Conservation (phyloP, 2,797 vertebrate species). For the Centroberyx gerrardi region DNA sequence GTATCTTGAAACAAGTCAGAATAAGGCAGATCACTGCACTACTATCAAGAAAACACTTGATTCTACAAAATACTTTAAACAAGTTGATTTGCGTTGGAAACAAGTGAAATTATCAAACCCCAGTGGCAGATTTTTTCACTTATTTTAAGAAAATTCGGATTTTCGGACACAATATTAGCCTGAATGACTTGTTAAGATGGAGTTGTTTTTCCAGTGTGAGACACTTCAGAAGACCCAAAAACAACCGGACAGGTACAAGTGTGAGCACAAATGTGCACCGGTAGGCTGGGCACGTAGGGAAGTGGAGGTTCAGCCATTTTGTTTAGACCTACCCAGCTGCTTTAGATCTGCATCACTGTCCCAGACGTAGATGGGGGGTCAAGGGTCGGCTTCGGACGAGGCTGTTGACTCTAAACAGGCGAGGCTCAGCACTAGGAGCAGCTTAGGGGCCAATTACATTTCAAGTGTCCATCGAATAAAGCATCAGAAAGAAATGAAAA, state of each 20-base stretch:
- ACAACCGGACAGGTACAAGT: too few relatives aligned
- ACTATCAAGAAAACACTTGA: too few relatives aligned
- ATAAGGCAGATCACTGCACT: too few relatives aligned
- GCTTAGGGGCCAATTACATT: conserved; percentile 80
- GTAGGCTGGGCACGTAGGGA: background rate
- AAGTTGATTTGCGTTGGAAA: too few relatives aligned
- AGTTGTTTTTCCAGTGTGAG: background rate
- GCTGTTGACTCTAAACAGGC: conserved; percentile 67
- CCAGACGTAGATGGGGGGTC: background rate
- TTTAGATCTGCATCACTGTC: conserved; percentile 8
- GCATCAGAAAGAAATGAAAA: conserved; percentile 58
- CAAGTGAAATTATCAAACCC: too few relatives aligned
- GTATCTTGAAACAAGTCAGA: too few relatives aligned
- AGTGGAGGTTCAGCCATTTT: conserved; percentile 15
- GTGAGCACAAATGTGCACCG: background rate
- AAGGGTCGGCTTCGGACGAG: conserved; percentile 55
- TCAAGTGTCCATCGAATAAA: conserved; percentile 80
- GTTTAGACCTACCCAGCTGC: background rate
- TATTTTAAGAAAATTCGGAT: too few relatives aligned
- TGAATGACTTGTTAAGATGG: too few relatives aligned
- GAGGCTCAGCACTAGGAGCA: conserved; percentile 81
- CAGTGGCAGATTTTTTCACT: too few relatives aligned
- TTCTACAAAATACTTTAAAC: too few relatives aligned
- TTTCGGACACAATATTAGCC: too few relatives aligned
- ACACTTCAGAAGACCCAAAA: background rate